Evolutionary conservation across 2,113 vertebrate genomes (phyloP).

Genomic region (Protomyctophum bolini): DNA sequence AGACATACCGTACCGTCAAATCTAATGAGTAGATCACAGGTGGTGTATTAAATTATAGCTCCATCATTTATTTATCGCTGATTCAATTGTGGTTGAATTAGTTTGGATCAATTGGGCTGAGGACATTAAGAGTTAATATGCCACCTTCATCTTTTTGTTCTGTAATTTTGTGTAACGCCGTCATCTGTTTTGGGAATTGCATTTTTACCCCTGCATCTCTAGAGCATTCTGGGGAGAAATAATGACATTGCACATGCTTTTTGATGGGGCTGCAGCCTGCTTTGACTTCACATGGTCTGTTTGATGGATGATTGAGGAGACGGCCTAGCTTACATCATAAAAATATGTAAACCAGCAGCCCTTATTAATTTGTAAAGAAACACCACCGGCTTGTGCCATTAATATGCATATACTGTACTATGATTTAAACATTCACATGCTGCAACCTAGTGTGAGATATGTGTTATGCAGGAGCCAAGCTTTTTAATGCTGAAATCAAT

Average conservation of each 20-base stretch:
- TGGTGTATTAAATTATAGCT: slow-evolving; percentile 74
- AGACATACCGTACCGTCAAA: slow-evolving; percentile 54
- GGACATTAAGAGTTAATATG: slow-evolving; percentile 78
- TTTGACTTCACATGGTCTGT: background rate
- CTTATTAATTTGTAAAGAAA: background rate
- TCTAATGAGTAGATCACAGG: slow-evolving; percentile 63
- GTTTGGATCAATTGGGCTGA: slow-evolving; percentile 76
- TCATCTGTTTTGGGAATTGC: slow-evolving; percentile 59
- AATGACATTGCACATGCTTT: slow-evolving; percentile 45
- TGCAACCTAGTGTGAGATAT: slow-evolving; percentile 33
- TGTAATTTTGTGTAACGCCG: slow-evolving; percentile 71
- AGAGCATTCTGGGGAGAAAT: slow-evolving; percentile 24
- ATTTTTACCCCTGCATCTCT: slow-evolving; percentile 50
- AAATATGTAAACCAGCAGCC: background rate
- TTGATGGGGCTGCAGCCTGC: slow-evolving; percentile 15
- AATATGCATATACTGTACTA: slow-evolving; percentile 36
- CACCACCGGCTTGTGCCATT: slow-evolving; percentile 5
- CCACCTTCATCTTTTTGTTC: slow-evolving; percentile 65
- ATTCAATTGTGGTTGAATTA: slow-evolving; percentile 84
- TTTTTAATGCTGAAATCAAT: slow-evolving; percentile 58
- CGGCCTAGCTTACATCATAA: background rate
- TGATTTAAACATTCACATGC: slow-evolving; percentile 48
- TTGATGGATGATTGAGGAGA: background rate
- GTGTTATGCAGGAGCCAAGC: slow-evolving; percentile 45
- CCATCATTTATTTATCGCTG: slow-evolving; percentile 83